phyloP scores from a whole-genome alignment of 1,140 invertebrate species.

The Trichomalopsis sarcophagae region DNA sequence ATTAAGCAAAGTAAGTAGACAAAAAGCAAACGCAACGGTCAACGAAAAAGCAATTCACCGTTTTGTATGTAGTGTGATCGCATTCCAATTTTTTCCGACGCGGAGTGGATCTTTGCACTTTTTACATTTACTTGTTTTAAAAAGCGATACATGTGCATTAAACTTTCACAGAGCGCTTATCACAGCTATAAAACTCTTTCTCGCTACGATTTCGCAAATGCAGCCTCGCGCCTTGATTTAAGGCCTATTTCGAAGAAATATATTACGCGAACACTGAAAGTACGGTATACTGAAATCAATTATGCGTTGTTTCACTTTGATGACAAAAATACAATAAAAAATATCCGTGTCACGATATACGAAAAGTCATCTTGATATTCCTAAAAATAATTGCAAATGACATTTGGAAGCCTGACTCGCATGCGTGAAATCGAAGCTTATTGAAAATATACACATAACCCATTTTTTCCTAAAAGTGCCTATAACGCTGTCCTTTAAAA shows the following conservation, averaged over 20 bases:
- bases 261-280: neutral
- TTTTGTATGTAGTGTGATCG: neutral
- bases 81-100: constrained; percentile 9
- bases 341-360: neutral
- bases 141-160: neutral
- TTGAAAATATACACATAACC: neutral
- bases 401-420: neutral
- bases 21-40: constrained; percentile 21
- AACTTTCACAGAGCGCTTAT: constrained; percentile 1
- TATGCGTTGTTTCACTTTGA: neutral
- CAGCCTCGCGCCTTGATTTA: neutral
- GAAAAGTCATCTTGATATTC: neutral
- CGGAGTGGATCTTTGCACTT: neutral
- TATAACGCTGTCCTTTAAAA: constrained; percentile 65
- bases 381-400: neutral
- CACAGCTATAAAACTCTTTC: neutral
- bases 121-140: neutral
- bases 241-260: neutral
- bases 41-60: constrained; percentile 33
- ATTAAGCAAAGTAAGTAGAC: constrained; percentile 12
- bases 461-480: constrained; percentile 71
- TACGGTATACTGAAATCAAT: neutral
- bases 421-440: constrained; percentile 12
- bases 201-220: constrained; percentile 33
- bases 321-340: neutral